Evolutionary conservation across 2,888 invertebrate species (phyloP).

Genomic region (Cyclophora punctaria): DNA sequence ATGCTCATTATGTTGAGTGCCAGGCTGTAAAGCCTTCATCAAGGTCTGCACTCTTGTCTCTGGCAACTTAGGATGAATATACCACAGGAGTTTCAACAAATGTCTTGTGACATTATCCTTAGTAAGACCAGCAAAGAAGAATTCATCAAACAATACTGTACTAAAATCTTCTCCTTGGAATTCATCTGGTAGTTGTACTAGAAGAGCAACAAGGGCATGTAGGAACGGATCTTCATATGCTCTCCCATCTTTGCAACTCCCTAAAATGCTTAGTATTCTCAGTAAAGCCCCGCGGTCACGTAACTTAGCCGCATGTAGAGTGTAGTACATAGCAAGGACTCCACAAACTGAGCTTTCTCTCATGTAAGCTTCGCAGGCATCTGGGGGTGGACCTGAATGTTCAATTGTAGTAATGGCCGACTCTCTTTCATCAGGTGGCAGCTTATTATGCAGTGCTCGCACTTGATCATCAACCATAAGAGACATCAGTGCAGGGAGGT

Average conservation of each 20-base stretch:
- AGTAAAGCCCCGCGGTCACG: constrained; percentile 87
- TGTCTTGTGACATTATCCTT: constrained; percentile 95
- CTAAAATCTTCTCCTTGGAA: constrained; percentile 96
- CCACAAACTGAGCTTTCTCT: constrained; percentile 94
- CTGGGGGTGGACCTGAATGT: constrained; percentile 94
- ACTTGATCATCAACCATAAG: constrained; percentile 94
- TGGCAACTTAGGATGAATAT: constrained; percentile 90
- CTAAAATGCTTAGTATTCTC: constrained; percentile 91
- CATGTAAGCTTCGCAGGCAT: constrained; percentile 94
- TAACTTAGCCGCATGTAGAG: constrained; percentile 88
- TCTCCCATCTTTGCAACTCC: constrained; percentile 92
- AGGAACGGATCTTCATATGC: constrained; percentile 97
- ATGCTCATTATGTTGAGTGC: constrained; percentile 87
- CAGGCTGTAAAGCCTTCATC: constrained; percentile 85
- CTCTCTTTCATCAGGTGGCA: constrained; percentile 94
- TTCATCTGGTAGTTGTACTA: constrained; percentile 93
- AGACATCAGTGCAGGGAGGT: constrained; percentile 93
- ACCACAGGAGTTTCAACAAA: constrained; percentile 92
- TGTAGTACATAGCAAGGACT: constrained; percentile 95
- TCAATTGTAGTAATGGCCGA: constrained; percentile 95
- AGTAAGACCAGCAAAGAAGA: constrained; percentile 91
- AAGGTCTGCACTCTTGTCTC: constrained; percentile 84
- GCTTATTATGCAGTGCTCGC: constrained; percentile 85
- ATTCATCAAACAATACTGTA: constrained; percentile 95
- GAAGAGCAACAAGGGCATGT: constrained; percentile 89